A percentile compares a stretch with the other conserved stretches of the same genome.
Conservation (phyloP, 2,113 vertebrate species). For the Ornithorhynchus anatinus region DNA sequence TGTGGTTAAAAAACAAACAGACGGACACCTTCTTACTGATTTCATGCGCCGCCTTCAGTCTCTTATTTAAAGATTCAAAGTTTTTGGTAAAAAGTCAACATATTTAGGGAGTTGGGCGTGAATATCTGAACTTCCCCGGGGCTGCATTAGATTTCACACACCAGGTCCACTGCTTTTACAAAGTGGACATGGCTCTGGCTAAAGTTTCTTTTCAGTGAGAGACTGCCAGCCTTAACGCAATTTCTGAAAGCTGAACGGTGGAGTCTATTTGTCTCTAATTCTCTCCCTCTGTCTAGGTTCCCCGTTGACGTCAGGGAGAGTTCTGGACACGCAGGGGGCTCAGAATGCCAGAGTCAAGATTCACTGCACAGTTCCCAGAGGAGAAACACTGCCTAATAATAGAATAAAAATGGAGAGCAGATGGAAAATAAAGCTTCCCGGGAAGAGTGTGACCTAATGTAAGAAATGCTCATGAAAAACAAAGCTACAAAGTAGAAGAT, state of each 20-base stretch:
- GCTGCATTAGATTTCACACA: constrained; percentile 4
- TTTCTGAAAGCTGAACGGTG: not conserved
- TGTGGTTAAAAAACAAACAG: constrained; percentile 35
- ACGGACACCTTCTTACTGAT: constrained; percentile 41
- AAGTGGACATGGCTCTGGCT: not conserved
- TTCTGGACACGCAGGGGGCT: constrained; percentile 17
- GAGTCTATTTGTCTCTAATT: not conserved
- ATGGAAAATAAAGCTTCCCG: not conserved
- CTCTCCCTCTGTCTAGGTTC: not conserved
- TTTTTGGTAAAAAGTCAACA: constrained; percentile 69
- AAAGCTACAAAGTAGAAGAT: not conserved
- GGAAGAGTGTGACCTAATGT: constrained; percentile 21
- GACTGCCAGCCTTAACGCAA: not conserved
- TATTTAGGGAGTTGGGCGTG: constrained; percentile 41
- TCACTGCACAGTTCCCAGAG: not conserved
- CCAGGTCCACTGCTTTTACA: not conserved
- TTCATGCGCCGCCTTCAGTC: constrained; percentile 39
- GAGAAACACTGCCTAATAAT: constrained; percentile 9
- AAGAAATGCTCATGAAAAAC: constrained; percentile 32
- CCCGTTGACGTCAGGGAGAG: not conserved
- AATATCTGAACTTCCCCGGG: not conserved
- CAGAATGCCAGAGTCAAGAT: constrained; percentile 28
- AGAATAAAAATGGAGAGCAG: constrained; percentile 51
- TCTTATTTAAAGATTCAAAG: constrained; percentile 69
- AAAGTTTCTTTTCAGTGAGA: not conserved